Percentiles rank a stretch among this genome's conserved stretches.
Conservation (phyloP, 2,113 vertebrate genomes). For the Thamnophis sirtalis region DNA sequence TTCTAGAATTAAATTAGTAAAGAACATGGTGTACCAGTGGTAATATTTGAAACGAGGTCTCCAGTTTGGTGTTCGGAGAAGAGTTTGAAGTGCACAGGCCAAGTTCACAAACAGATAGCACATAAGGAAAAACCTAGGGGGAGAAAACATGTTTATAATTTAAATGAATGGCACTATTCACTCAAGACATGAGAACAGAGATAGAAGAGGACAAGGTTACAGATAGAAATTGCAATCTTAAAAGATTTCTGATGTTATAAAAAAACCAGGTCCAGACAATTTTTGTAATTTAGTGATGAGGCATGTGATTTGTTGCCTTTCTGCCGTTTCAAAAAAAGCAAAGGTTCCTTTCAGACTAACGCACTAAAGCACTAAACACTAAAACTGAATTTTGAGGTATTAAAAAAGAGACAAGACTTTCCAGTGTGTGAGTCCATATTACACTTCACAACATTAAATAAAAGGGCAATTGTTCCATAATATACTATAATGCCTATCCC, state of each 20-base stretch:
- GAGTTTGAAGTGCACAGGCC: slow-evolving; percentile 91
- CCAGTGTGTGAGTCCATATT: not conserved
- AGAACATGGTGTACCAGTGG: slow-evolving; percentile 80
- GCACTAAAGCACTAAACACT: too few relatives aligned
- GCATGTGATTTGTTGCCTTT: not conserved
- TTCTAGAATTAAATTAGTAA: slow-evolving; percentile 59
- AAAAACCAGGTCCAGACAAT: not conserved
- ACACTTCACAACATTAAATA: not conserved
- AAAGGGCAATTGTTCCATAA: not conserved
- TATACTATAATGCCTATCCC: not conserved
- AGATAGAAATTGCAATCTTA: not conserved
- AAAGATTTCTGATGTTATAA: not conserved
- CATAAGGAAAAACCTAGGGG: slow-evolving; percentile 93
- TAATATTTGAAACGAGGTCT: slow-evolving; percentile 95
- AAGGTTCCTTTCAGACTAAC: not conserved
- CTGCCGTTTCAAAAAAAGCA: not conserved
- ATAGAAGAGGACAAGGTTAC: not conserved
- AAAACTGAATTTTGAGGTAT: not conserved
- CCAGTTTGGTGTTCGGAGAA: slow-evolving; percentile 93
- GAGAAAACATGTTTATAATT: not conserved
- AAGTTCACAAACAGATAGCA: slow-evolving; percentile 97
- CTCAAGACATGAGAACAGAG: slow-evolving; percentile 1
- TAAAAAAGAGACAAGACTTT: not conserved
- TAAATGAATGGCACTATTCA: slow-evolving; percentile 9
- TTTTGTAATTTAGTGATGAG: not conserved